Evolutionary conservation across 2,113 vertebrate genomes (phyloP), one percentile per base, ranked within the genome.

Genomic region (Pelvicachromis taeniatus): DNA sequence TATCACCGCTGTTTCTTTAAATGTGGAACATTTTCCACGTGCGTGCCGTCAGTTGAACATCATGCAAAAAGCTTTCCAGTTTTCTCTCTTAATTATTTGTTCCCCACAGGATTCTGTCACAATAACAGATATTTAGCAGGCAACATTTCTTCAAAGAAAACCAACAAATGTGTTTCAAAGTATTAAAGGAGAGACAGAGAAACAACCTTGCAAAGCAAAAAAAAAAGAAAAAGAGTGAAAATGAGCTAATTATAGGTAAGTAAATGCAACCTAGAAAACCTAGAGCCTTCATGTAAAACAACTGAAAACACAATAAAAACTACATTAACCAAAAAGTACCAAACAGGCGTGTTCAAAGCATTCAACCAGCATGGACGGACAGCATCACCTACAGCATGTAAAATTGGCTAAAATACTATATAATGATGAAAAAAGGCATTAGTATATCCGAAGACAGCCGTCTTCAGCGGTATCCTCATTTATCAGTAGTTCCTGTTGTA

Each of bases 251-350:
- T 61, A 75, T 33, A 85, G 80, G 79, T 63, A 79, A 89, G 89
- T 77, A 85, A 85, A 85, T 23, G 33, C 42, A 54, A 80, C 12
- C 58, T 42, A 78, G 23, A 85, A 83, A 78, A 91, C 48, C 81
- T 80, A 86, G n/a, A 93, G 89, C 90, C 94, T 94, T 95, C 93
- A 94, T 93, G 93, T 87, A 84, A 92, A 91, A 94, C 63, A 79
- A 86, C 53, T 35, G 77, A 82, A 65, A 85, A 87, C 9, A 88
- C 54, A 88, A 81, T 82, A 53, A 86, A 86, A 86, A 88, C 55
- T 53, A 89, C 80, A 88, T 85, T 58, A 90, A 92, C 84, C 87
- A 86, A 88, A 92, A 89, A 84, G 92, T 92, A 95, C 92, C 89
- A 89, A 82, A 92, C 52, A 89, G 73, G 63, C 63, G 53, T 82